Conservation (phyloP, 2,797 vertebrate genomes). For the Philypnodon macrostomus region DNA sequence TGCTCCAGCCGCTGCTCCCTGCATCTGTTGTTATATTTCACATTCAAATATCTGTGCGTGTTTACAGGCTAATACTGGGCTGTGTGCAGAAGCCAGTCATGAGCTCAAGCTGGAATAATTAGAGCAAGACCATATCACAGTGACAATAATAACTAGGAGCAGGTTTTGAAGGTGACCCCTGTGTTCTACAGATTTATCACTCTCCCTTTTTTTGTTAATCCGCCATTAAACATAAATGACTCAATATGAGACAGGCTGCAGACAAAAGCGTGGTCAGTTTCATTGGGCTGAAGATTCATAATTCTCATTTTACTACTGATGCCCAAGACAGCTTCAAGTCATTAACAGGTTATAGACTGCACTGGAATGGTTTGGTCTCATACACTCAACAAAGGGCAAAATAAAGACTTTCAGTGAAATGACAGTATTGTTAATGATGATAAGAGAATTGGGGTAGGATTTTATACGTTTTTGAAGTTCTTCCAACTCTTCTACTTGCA, state of each 20-base stretch:
- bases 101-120: constrained; percentile 49
- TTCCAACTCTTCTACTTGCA: too few relatives aligned
- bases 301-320: constrained; percentile 30
- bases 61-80: constrained; percentile 49
- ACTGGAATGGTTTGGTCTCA: constrained; percentile 7
- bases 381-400: constrained; percentile 15
- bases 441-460: too few relatives aligned
- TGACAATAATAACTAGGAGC: constrained; percentile 59
- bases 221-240: constrained; percentile 62
- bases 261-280: constrained; percentile 29
- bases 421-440: too few relatives aligned
- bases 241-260: constrained; percentile 36
- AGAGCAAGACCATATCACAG: constrained; percentile 52
- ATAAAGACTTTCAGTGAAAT: not conserved
- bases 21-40: constrained; percentile 72
- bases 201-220: constrained; percentile 54
- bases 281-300: constrained; percentile 17
- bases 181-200: constrained; percentile 52
- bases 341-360: constrained; percentile 16
- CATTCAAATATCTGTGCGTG: constrained; percentile 60
- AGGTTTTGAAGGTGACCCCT: constrained; percentile 71
- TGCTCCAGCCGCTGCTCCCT: constrained; percentile 46
- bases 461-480: too few relatives aligned
- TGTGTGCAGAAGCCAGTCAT: constrained; percentile 45
- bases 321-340: constrained; percentile 11